Evolutionary conservation across 1,140 invertebrate species (phyloP), one percentile per base, ranked within the genome.

Genomic region (Tetramorium alpestre): DNA sequence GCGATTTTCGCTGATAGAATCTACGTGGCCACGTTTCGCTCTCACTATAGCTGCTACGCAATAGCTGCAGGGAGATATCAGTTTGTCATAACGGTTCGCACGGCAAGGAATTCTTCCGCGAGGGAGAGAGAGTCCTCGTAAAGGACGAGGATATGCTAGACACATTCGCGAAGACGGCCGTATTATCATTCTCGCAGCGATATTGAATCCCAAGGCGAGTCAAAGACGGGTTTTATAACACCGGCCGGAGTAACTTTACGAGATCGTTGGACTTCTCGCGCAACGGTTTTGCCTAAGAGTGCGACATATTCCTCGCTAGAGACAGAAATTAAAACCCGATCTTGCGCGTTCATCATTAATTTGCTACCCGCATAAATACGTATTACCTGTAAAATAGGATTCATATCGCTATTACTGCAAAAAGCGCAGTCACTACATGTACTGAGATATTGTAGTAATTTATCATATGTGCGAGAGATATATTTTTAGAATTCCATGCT

Each of bases 1-100:
- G 56, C 67, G 73, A 91, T 88, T 91, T 75, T 80, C 88, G 67
- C 41, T 81, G 90, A 91, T 89, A 86, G 85, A 85, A 91, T 89
- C 73, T 56, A 44, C 65, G 38, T 62, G 33, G 41, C 58, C 77
- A 22, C 25, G 22, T 8, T 33, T 67, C 72, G 44, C 51, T 65
- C 11, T 47, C 54, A 7, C 64, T 75, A 8, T 16, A 22, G 33
- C 6, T 13, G 13, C 13, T 18, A 25, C 41, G 11, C 28, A 11
- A 25, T 77, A 65, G 58, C 49, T 11, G 5, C 54, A 56, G 38
- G 33, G n/a, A 62, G 54, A 51, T 78, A 86, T 78, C 81, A 73
- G 54, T 67, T 38, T 33, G 69, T 87, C 62, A 80, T 80, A 62
- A 87, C 44, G 54, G 10, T 51, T 82, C 25, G 38, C 38, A n/a